These are phyloP conservation scores for Halcyon badia DNA, from an alignment of 2,797 vertebrate genomes.

Conservation along the genomic window DNA sequence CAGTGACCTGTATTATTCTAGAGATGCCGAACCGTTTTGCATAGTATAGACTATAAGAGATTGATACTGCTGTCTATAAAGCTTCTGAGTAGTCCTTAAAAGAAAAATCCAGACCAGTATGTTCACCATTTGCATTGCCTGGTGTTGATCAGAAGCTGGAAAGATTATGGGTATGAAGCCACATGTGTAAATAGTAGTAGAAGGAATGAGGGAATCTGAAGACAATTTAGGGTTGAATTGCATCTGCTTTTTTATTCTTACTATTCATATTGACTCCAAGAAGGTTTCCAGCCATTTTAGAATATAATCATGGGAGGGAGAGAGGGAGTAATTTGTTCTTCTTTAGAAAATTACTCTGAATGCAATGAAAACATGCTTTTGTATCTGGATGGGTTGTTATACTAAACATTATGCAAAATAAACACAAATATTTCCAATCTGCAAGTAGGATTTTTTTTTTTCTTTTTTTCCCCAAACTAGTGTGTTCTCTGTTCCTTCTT, in stretches of 20 bases:
- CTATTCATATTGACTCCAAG: background rate
- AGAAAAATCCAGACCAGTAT: background rate
- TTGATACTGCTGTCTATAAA: background rate
- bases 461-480: background rate
- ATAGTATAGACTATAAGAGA: background rate
- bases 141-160: slow-evolving; percentile 16
- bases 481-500: slow-evolving; percentile 1
- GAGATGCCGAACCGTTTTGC: background rate
- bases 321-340: background rate
- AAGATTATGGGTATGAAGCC: slow-evolving; percentile 7
- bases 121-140: background rate
- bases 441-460: slow-evolving; percentile 12
- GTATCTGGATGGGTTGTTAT: slow-evolving; percentile 58
- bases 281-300: slow-evolving; percentile 42
- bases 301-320: background rate
- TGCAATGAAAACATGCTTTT: slow-evolving; percentile 52
- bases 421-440: slow-evolving; percentile 69
- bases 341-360: slow-evolving; percentile 39
- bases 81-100: background rate
- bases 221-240: slow-evolving; percentile 67
- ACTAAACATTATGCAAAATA: slow-evolving; percentile 64
- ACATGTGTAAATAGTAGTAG: slow-evolving; percentile 50
- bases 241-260: slow-evolving; percentile 9
- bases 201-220: slow-evolving; percentile 51
- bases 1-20: background rate